Evolutionary conservation across 2,797 vertebrate species (phyloP).

Genomic region (Enoplosus armatus): DNA sequence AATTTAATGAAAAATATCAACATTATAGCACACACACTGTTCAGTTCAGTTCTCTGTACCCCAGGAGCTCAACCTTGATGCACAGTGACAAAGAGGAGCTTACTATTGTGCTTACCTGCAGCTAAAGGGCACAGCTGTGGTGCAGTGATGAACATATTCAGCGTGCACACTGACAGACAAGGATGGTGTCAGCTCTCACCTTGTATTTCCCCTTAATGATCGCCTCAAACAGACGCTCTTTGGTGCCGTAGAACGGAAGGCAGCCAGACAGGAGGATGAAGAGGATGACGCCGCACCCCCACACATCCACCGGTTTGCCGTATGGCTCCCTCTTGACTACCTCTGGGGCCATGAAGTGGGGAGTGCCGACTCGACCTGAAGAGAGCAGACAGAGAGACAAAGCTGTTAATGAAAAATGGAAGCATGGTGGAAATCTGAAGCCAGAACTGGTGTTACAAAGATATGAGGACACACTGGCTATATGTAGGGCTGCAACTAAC

Average conservation of each 20-base stretch:
- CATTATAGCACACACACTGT: neutral
- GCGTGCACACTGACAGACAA: neutral
- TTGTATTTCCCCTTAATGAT: conserved; percentile 99
- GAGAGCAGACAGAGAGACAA: neutral
- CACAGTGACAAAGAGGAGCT: conserved; percentile 2
- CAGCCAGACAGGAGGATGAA: conserved; percentile 98
- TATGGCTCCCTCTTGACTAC: conserved; percentile 99
- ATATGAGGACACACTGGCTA: neutral
- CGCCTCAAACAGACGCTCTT: conserved; percentile 97
- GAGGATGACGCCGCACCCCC: conserved; percentile 98
- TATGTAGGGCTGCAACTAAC: neutral
- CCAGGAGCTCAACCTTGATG: neutral
- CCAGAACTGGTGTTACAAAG: neutral
- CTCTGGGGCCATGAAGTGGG: conserved; percentile 99
- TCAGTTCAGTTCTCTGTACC: neutral
- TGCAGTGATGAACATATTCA: neutral
- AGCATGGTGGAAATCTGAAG: neutral
- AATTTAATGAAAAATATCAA: neutral
- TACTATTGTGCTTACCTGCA: neutral
- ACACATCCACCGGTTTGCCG: conserved; percentile 98
- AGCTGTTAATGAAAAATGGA: neutral
- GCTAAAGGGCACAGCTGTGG: neutral
- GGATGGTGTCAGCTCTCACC: conserved; percentile 78
- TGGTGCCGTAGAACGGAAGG: conserved; percentile 98
- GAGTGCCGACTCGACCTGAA: conserved; percentile 95